Conservation (phyloP, 2,797 vertebrate genomes). For the Notamacropus eugenii region DNA sequence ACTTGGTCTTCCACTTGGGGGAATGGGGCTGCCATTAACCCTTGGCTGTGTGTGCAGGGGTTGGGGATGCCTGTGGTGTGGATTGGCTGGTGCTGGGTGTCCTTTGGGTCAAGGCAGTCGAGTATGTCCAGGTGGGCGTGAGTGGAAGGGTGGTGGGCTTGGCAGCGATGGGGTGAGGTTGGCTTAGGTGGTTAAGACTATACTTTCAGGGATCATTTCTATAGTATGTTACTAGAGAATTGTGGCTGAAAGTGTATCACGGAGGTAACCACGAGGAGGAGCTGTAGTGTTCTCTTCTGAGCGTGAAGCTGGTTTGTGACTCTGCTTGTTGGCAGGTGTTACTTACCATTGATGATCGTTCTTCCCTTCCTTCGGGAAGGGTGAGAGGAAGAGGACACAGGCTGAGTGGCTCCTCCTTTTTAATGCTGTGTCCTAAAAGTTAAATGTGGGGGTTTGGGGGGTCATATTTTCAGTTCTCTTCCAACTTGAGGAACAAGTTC, state of each 20-base stretch:
- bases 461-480: too few relatives aligned
- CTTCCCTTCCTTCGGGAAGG: rapidly evolving
- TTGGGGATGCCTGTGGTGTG: too few relatives aligned
- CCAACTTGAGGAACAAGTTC: too few relatives aligned
- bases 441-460: too few relatives aligned
- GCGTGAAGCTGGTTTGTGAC: conserved; percentile 39
- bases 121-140: neutral
- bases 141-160: rapidly evolving
- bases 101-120: too few relatives aligned
- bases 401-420: conserved; percentile 62
- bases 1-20: neutral
- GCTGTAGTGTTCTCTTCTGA: conserved; percentile 51
- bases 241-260: conserved; percentile 47
- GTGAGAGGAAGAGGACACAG: conserved; percentile 43
- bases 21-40: neutral
- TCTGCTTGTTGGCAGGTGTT: neutral
- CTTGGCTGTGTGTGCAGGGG: too few relatives aligned
- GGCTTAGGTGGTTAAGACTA: neutral
- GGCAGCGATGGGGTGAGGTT: rapidly evolving
- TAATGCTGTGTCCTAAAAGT: too few relatives aligned
- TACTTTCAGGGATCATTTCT: conserved; percentile 76
- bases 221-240: conserved; percentile 56
- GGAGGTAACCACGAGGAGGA: conserved; percentile 58
- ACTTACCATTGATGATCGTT: conserved; percentile 54
- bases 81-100: too few relatives aligned